Conservation (phyloP, 2,797 vertebrate genomes). For the Echeneis naucrates region DNA sequence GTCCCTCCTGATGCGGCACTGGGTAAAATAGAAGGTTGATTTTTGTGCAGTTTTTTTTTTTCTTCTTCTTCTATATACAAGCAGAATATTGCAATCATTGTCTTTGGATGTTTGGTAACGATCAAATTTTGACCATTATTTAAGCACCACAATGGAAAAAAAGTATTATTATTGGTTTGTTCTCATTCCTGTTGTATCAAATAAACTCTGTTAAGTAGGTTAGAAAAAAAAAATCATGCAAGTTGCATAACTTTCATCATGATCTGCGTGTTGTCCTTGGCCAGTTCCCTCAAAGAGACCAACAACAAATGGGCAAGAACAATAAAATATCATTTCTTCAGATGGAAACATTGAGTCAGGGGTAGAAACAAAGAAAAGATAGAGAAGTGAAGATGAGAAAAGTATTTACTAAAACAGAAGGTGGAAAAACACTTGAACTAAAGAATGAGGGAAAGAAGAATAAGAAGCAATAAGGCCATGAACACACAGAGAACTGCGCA, state of each 20-base stretch:
- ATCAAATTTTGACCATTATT: neutral
- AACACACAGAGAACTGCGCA: neutral
- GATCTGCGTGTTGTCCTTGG: slow-evolving; percentile 47
- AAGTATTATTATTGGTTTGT: neutral
- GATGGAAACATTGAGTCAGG: slow-evolving; percentile 64
- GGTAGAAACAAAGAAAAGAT: slow-evolving; percentile 35
- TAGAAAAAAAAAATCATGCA: neutral
- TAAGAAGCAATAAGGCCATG: neutral
- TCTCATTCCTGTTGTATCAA: neutral
- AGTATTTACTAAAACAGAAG: slow-evolving; percentile 17
- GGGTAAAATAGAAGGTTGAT: slow-evolving; percentile 26
- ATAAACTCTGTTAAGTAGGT: slow-evolving; percentile 29
- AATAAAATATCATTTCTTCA: slow-evolving; percentile 43
- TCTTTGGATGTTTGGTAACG: neutral
- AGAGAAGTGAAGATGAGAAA: neutral
- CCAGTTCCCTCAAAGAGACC: slow-evolving; percentile 30
- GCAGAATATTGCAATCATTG: neutral
- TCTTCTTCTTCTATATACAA: slow-evolving; percentile 6
- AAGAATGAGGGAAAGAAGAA: neutral
- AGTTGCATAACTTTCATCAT: slow-evolving; percentile 23
- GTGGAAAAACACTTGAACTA: neutral
- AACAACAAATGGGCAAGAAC: slow-evolving; percentile 44
- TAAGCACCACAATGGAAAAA: neutral
- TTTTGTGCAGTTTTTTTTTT: slow-evolving; percentile 15
- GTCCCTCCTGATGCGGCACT: slow-evolving; percentile 44